Evolutionary conservation across 2,113 vertebrate genomes (phyloP).

Genomic region (Perca fluviatilis): DNA sequence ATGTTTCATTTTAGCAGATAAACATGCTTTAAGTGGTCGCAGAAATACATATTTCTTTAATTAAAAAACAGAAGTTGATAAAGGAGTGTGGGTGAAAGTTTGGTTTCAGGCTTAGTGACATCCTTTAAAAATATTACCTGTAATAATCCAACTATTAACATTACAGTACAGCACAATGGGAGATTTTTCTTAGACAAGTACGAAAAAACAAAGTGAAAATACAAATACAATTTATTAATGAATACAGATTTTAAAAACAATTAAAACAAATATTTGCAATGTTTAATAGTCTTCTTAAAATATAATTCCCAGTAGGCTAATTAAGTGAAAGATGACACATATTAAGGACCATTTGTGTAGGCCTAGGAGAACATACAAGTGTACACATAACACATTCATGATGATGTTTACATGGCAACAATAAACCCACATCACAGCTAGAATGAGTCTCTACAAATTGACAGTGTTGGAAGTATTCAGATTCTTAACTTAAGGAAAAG

Average conservation of each 20-base stretch:
- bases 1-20: constrained; percentile 57
- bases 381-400: neutral
- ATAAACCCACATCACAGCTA: neutral
- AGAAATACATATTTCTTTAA: neutral
- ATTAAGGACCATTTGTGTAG: neutral
- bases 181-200: neutral
- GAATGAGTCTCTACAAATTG: neutral
- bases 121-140: neutral
- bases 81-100: neutral
- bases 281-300: neutral
- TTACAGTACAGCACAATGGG: neutral
- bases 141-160: neutral
- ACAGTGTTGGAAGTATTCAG: too few relatives aligned
- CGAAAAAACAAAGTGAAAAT: neutral
- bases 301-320: neutral
- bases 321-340: neutral
- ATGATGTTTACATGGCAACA: neutral
- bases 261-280: neutral
- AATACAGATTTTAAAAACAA: neutral
- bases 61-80: neutral
- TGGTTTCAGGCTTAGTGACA: neutral
- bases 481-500: too few relatives aligned
- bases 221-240: neutral
- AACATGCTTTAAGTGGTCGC: neutral
- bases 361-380: neutral